phyloP scores from a whole-genome alignment of 2,113 vertebrate species.

The Eleginops maclovinus region DNA sequence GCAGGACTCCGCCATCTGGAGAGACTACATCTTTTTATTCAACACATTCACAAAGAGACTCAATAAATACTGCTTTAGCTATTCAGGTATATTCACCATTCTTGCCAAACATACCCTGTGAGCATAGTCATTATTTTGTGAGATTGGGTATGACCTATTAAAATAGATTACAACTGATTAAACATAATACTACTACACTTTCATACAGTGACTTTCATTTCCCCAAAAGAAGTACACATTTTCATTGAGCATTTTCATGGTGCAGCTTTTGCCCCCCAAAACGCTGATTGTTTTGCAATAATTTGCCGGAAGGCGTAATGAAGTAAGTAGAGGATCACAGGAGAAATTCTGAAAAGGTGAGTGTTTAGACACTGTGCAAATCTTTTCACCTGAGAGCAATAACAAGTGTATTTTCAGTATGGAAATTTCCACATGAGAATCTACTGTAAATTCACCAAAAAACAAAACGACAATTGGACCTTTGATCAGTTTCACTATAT shows the following conservation, averaged over 20 bases:
- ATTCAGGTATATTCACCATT: conserved; percentile 9
- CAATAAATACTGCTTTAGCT: conserved; percentile 2
- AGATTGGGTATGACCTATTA: not conserved
- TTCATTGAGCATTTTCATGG: not conserved
- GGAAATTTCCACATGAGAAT: too few species aligned
- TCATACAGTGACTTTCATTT: not conserved
- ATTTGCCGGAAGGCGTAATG: not conserved
- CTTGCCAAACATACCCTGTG: conserved; percentile 9
- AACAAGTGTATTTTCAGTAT: too few species aligned
- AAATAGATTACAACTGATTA: conserved; percentile 16
- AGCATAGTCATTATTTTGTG: conserved; percentile 9
- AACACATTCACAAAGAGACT: conserved; percentile 7
- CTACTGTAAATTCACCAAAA: too few species aligned
- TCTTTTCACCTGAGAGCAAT: too few species aligned
- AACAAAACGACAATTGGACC: not conserved
- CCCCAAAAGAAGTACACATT: not conserved
- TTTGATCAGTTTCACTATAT: not conserved
- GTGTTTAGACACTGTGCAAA: too few species aligned
- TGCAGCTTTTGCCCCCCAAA: not conserved
- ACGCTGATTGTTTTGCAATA: not conserved
- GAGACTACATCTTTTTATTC: conserved; percentile 5
- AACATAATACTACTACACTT: conserved; percentile 16
- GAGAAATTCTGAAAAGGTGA: too few species aligned
- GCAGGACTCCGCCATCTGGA: not conserved
- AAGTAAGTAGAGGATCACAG: not conserved